These are phyloP conservation scores for Sminthurides bifidus DNA, from an alignment of 1,140 invertebrate genomes.

Conservation along the genomic window DNA sequence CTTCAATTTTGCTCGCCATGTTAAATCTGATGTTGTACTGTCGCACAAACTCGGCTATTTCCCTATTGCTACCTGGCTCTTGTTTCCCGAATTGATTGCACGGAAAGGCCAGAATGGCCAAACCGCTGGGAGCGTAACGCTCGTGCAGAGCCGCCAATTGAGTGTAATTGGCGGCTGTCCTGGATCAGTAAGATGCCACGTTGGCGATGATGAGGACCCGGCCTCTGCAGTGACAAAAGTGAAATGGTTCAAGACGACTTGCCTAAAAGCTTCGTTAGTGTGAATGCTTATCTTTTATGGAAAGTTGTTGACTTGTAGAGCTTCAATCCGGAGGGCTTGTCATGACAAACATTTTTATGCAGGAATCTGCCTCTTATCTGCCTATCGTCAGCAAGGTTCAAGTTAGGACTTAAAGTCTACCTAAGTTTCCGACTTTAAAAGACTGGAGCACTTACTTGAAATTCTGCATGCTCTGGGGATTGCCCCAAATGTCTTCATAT, in stretches of 20 bases:
- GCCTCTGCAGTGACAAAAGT: slow-evolving; percentile 37
- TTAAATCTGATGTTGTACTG: slow-evolving; percentile 61
- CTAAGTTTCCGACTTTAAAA: no score
- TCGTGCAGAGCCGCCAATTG: slow-evolving; percentile 59
- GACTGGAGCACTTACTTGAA: slow-evolving; percentile 43
- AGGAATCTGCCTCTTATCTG: background rate
- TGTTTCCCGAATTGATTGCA: slow-evolving; percentile 78
- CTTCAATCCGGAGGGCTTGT: no score
- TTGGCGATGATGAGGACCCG: slow-evolving; percentile 65
- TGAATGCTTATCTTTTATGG: background rate
- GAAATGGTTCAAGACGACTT: background rate
- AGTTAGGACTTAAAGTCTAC: no score
- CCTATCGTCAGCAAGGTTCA: no score
- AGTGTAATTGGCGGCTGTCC: slow-evolving; percentile 61
- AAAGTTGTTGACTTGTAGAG: no score
- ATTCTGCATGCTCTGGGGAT: slow-evolving; percentile 55
- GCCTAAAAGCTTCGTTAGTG: background rate
- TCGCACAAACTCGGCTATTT: slow-evolving; percentile 61
- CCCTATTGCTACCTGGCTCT: slow-evolving; percentile 57
- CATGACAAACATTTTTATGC: background rate
- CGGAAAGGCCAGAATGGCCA: slow-evolving; percentile 75
- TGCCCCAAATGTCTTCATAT: slow-evolving; percentile 58
- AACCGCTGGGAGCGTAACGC: slow-evolving; percentile 50
- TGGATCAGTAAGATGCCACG: slow-evolving; percentile 71
- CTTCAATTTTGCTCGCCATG: slow-evolving; percentile 65